Base-by-base conservation (phyloP, 2,797 vertebrate species). In the Sebastolobus alascanus region DNA sequence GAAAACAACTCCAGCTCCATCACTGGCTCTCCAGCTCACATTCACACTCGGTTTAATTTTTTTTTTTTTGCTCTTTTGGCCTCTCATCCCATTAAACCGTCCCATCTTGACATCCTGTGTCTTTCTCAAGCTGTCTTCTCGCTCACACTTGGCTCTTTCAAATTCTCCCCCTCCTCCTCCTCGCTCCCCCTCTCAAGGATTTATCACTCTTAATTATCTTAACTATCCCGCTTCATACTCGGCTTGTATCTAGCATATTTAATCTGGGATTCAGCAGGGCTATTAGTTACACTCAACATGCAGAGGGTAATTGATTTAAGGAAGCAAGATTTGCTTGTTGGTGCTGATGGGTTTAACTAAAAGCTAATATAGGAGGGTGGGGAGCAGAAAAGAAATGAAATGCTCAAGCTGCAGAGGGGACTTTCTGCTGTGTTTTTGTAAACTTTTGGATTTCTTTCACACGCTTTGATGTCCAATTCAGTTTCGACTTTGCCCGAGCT, bases 131-230 rank as follows among this genome's bases (percentile, higher is more conserved):
- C 76, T 79, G 78, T 73, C 80, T 73, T 59, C 64, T 79, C 14
- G 5, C 79, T 72, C 55, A 64, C 79, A 68, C 59, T 90, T 76
- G 27, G 66, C 60, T 25, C 73, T 31, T 74, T 70, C 22, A 63
- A 11, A 68, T 37, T 7, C 9, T 22, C 14, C 20, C 40, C 38
- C 35, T 14, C 25, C 27, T 22, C 25, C 27, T n/a, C 38, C n/a
- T 18, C 67, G 9, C 20, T 40, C n/a, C 27, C 35, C 55, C 84
- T 77, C 83, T 67, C 72, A 88, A 84, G 75, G 87, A 92, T 93
- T 92, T 93, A 93, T 94, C 91, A 87, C 83, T 91, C 88, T 91
- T 94, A 93, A 95, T 95, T 93, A 95, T 94, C 92, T 92, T 86
- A 93, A 93, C 92, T 86, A 87, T 86, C 84, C 43, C 14, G 85